Evolutionary conservation across 2,113 vertebrate genomes (phyloP).

Genomic region (western clawed frog (Xenopus tropicalis)): UCB_Xtro_10.0 CM004445.2:78832001-78832500

Average conservation of each 20-base stretch:
- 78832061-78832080: slow-evolving; percentile 21
- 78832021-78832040: no score
- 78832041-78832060: slow-evolving; percentile 14
- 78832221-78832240: neutral
- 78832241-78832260: neutral
- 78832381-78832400: no score
- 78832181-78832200: neutral
- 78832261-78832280: neutral
- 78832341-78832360: neutral
- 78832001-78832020: no score
- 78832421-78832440: no score
- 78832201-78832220: neutral
- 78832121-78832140: neutral
- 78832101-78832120: neutral
- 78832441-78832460: no score
- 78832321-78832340: neutral
- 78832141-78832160: neutral
- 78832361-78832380: no score
- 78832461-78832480: no score
- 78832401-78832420: no score
- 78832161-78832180: no score
- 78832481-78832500: no score
- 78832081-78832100: slow-evolving; percentile 6
- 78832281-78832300: neutral
- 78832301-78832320: neutral